phyloP scores from a whole-genome alignment of 1,140 invertebrate genomes.

The Drosophila sp. region DNA sequence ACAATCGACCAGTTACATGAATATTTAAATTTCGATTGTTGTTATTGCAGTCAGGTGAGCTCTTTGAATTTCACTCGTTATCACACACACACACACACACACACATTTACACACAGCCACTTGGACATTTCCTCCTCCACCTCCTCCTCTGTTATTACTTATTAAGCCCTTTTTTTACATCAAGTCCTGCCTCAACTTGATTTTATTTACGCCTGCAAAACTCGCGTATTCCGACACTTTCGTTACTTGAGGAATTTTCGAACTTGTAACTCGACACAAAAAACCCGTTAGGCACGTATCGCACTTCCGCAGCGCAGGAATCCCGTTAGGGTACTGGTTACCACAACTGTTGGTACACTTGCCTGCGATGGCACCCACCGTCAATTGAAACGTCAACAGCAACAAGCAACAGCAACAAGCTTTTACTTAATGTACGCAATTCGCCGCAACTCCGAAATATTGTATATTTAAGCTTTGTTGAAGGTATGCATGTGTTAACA shows the following conservation, averaged over 20 bases:
- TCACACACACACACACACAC: slow-evolving; percentile 9
- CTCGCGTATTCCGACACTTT: slow-evolving; percentile 29
- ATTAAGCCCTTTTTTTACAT: slow-evolving; percentile 1
- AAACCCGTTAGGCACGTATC: slow-evolving; percentile 43
- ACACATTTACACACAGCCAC: slow-evolving; percentile 2
- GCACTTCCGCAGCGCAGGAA: slow-evolving; percentile 67
- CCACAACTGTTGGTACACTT: neutral
- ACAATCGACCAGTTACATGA: slow-evolving; percentile 60
- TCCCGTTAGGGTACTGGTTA: slow-evolving; percentile 60
- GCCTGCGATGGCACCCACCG: slow-evolving; percentile 52
- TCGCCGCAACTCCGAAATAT: slow-evolving; percentile 69
- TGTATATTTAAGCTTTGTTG: neutral
- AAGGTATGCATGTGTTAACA: neutral
- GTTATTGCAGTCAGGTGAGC: slow-evolving; percentile 26
- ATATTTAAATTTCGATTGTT: slow-evolving; percentile 77
- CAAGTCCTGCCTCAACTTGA: slow-evolving; percentile 26
- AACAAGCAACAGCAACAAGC: slow-evolving; percentile 44
- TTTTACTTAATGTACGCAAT: slow-evolving; percentile 23
- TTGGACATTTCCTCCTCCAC: no score
- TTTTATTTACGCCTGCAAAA: slow-evolving; percentile 20
- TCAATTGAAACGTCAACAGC: slow-evolving; percentile 28
- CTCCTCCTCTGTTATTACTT: neutral
- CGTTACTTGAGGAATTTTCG: neutral
- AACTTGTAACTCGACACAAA: neutral
- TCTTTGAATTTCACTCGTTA: slow-evolving; percentile 3